Evolutionary conservation across 2,888 invertebrate genomes (phyloP), one percentile per base, ranked within the genome.

Genomic region (Catocala sponsa): DNA sequence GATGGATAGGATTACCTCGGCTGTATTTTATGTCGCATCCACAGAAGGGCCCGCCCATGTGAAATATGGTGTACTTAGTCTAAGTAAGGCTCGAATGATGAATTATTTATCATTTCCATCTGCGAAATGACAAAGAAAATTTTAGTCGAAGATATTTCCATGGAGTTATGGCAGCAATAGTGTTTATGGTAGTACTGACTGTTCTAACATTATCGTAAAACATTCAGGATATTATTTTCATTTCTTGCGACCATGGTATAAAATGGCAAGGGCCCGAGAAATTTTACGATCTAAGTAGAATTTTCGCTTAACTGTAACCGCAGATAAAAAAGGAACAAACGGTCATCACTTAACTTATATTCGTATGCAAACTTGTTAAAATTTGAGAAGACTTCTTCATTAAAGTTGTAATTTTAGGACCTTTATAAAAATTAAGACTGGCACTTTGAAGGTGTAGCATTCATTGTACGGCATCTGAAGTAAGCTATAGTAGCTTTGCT

Each of bases 21-120:
- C 72, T 91, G 91, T 92, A 92, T 93, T 92, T 93, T 91, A 92
- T 84, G 91, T 91, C 92, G 85, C 86, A 89, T 87, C 87, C 86
- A 88, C 87, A 89, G 87, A 90, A 92, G 91, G 91, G 88, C 84
- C 84, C 81, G 71, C 58, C 33, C 35, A 86, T 90, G 86, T 93
- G 91, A 93, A 91, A 90, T 92, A 93, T 92, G 90, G 87, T 88
- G 85, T 91, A 91, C 91, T 92, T 91, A 91, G 89, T 85, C 88
- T 92, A 90, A 92, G 90, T 91, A 91, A 91, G 89, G 91, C 89
- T 83, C 81, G 79, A 88, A 88, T 89, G 88, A 91, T 92, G 91
- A 91, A 92, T 92, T 91, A 92, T 92, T 91, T 92, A 92, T 91
- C 84, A 88, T 88, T 89, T 86, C 82, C 84, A 86, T 87, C 85